A percentile compares a stretch with the other conserved stretches of the same genome.
phyloP scores from a whole-genome alignment of 2,797 vertebrate species.

The Parambassis ranga region DNA sequence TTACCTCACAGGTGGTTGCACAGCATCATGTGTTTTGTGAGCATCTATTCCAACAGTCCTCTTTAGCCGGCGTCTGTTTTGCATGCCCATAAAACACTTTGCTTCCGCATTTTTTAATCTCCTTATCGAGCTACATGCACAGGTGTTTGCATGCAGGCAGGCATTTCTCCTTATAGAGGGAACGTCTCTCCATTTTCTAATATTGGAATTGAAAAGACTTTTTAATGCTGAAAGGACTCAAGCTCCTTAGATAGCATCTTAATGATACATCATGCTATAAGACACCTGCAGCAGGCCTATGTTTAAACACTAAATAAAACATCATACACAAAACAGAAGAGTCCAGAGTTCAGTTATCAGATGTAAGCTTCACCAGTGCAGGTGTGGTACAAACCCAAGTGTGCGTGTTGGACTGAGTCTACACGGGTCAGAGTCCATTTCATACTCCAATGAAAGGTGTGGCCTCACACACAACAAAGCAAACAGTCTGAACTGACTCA shows the following conservation, averaged over 20 bases:
- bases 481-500: slow-evolving; percentile 53
- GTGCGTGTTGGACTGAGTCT: background rate
- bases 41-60: background rate
- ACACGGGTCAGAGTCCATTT: slow-evolving; percentile 79
- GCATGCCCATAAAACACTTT: slow-evolving; percentile 59
- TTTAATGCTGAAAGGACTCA: no score
- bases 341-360: background rate
- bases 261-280: background rate
- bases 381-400: background rate
- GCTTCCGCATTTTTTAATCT: background rate
- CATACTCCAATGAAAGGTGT: slow-evolving; percentile 59
- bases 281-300: background rate
- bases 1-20: no score
- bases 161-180: no score
- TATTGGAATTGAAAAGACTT: no score
- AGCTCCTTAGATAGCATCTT: slow-evolving; percentile 10
- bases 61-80: slow-evolving; percentile 21
- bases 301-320: background rate
- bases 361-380: background rate
- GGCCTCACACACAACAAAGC: slow-evolving; percentile 40
- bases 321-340: background rate
- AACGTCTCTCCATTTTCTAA: background rate
- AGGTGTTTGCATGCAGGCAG: no score
- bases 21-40: no score
- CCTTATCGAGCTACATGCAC: slow-evolving; percentile 47